Percentiles rank a stretch among this genome's conserved stretches.
Conservation (phyloP, 2,797 vertebrate species). For the Mus caroli region DNA sequence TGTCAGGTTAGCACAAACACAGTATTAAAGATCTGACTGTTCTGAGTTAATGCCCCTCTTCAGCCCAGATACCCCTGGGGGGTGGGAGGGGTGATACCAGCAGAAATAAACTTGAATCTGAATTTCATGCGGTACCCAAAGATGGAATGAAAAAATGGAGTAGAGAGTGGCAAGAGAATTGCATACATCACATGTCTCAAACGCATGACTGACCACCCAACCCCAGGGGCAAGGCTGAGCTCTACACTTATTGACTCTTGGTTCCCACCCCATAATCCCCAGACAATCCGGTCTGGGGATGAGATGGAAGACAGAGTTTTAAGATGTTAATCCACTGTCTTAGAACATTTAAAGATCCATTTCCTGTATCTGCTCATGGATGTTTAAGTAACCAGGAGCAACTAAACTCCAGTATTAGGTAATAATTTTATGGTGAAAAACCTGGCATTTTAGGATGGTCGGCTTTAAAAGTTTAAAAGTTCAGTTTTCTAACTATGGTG, state of each 20-base stretch:
- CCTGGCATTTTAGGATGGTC: not conserved
- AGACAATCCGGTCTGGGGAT: not conserved
- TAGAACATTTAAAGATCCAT: not conserved
- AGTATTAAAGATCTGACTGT: not conserved
- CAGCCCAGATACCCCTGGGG: not conserved
- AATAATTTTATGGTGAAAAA: not conserved
- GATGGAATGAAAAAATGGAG: not conserved
- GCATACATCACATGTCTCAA: not conserved
- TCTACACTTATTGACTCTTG: not conserved
- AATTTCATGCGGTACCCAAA: not conserved
- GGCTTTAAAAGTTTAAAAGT: not conserved
- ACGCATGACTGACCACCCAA: not conserved
- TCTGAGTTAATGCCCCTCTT: not conserved
- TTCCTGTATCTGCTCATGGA: not conserved
- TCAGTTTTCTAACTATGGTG: not conserved
- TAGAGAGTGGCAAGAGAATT: not conserved
- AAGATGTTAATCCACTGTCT: not conserved
- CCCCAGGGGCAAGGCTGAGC: not conserved
- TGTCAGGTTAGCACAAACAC: not conserved
- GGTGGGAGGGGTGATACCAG: too few species aligned
- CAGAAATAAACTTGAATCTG: not conserved
- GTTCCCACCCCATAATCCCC: not conserved
- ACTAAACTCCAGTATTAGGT: not conserved
- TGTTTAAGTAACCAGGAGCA: not conserved
- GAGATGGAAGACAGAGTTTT: not conserved